Conservation (phyloP, 2,113 vertebrate genomes). For the Podarcis cretensis region DNA sequence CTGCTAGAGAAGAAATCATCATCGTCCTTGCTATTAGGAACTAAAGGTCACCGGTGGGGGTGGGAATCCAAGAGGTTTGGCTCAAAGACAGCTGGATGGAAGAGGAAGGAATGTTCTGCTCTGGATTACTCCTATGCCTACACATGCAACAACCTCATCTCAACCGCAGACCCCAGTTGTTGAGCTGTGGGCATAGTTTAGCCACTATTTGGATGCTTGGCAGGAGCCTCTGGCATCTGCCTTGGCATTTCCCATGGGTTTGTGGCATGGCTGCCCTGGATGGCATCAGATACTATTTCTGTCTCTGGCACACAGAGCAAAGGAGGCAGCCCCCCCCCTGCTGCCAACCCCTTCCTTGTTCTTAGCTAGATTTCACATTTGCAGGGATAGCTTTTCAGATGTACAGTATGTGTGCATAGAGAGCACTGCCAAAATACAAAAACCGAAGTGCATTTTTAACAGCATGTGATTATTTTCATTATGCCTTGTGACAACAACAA, state of each 20-base stretch:
- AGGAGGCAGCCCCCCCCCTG: too few species aligned
- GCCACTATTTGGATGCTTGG: conserved; percentile 47
- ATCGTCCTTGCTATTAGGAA: too few species aligned
- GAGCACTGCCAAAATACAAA: not conserved
- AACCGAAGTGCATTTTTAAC: not conserved
- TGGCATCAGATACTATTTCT: not conserved
- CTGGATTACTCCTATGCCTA: not conserved
- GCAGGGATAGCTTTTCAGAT: not conserved
- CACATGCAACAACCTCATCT: not conserved
- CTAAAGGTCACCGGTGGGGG: too few species aligned
- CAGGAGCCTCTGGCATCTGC: conserved; percentile 51
- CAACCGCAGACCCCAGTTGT: conserved; percentile 57
- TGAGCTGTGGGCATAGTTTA: conserved; percentile 52
- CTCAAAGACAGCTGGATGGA: too few species aligned
- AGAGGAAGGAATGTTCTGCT: not conserved
- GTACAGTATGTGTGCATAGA: not conserved
- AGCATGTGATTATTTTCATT: too few species aligned
- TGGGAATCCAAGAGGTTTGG: too few species aligned
- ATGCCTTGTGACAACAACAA: too few species aligned
- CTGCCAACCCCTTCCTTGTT: not conserved
- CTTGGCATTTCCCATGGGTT: conserved; percentile 19
- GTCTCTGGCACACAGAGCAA: not conserved
- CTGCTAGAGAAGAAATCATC: too few species aligned
- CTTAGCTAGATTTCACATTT: not conserved
- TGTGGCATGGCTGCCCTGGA: not conserved